A percentile compares a stretch with the other conserved stretches of the same genome.
phyloP scores from a whole-genome alignment of 2,113 vertebrate genomes.

The Neoarius graeffei region DNA sequence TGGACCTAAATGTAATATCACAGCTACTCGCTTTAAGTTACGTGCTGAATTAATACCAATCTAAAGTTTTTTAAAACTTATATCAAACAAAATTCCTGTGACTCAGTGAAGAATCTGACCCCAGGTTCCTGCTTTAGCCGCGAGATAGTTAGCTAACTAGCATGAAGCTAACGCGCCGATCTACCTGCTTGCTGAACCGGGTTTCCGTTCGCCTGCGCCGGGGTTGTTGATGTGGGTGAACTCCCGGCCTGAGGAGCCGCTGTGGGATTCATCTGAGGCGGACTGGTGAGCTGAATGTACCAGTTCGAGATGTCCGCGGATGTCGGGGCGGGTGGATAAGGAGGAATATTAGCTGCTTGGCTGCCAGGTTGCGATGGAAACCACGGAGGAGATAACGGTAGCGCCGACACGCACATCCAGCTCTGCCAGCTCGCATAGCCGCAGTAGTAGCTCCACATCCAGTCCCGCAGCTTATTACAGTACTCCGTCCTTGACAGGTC shows the following conservation, averaged over 20 bases:
- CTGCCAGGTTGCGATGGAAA: slow-evolving; percentile 1
- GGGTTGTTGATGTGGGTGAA: slow-evolving; percentile 24
- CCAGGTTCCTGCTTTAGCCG: not conserved
- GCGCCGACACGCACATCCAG: slow-evolving; percentile 67
- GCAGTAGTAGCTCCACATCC: slow-evolving; percentile 92
- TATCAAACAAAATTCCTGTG: not conserved
- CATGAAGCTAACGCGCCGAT: slow-evolving; percentile 55
- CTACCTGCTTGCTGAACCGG: slow-evolving; percentile 45
- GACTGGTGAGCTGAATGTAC: slow-evolving; percentile 50
- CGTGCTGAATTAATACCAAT: not conserved
- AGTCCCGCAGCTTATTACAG: slow-evolving; percentile 83
- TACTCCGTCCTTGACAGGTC: slow-evolving; percentile 75
- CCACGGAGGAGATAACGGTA: slow-evolving; percentile 63
- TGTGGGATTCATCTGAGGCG: slow-evolving; percentile 19
- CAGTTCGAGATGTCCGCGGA: slow-evolving; percentile 54
- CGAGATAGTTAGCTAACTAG: not conserved
- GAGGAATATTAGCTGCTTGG: slow-evolving; percentile 53
- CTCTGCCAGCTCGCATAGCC: slow-evolving; percentile 83
- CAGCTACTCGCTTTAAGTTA: not conserved
- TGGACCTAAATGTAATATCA: not conserved
- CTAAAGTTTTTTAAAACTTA: not conserved
- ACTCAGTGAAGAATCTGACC: not conserved
- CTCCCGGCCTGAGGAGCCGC: slow-evolving; percentile 42
- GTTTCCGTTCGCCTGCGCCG: slow-evolving; percentile 59
- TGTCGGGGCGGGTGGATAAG: slow-evolving; percentile 44